Evolutionary conservation across 2,113 vertebrate genomes (phyloP).

Genomic region (Albula goreensis): DNA sequence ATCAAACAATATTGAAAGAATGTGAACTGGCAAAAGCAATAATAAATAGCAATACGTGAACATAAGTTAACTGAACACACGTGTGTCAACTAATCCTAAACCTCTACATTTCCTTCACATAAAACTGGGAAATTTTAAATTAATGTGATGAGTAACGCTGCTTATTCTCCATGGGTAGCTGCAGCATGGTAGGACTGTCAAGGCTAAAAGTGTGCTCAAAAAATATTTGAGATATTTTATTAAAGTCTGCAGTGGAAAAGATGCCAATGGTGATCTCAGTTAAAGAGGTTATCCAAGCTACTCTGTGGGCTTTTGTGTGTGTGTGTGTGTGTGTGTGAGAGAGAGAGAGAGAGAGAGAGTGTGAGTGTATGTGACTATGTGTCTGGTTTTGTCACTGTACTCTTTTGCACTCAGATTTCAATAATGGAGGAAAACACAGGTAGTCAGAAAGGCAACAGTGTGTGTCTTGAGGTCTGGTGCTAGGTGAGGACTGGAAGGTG

Average conservation of each 20-base stretch:
- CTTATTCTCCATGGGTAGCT: constrained; percentile 47
- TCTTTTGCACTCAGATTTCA: no score
- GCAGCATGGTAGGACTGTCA: constrained; percentile 24
- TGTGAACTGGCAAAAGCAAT: constrained; percentile 15
- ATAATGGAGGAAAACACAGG: no score
- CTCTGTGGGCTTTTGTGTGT: background rate
- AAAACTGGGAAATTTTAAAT: constrained; percentile 38
- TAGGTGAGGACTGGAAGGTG: background rate
- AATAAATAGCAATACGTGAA: background rate
- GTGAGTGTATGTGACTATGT: no score
- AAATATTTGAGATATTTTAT: constrained; percentile 35
- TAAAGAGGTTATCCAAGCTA: background rate
- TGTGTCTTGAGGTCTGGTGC: background rate
- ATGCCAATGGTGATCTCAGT: constrained; percentile 22
- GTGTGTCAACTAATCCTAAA: constrained; percentile 39
- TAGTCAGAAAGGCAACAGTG: no score
- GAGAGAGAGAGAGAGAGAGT: no score
- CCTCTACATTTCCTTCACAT: constrained; percentile 42
- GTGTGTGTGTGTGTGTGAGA: background rate
- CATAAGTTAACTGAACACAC: constrained; percentile 13
- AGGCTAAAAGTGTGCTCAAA: background rate
- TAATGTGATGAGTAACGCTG: constrained; percentile 45
- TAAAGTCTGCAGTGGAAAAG: constrained; percentile 18
- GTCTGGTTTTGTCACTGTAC: no score
- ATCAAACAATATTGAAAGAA: constrained; percentile 38